Conservation (phyloP, 2,888 invertebrate species). For the Lycocerus yunnanus region DNA sequence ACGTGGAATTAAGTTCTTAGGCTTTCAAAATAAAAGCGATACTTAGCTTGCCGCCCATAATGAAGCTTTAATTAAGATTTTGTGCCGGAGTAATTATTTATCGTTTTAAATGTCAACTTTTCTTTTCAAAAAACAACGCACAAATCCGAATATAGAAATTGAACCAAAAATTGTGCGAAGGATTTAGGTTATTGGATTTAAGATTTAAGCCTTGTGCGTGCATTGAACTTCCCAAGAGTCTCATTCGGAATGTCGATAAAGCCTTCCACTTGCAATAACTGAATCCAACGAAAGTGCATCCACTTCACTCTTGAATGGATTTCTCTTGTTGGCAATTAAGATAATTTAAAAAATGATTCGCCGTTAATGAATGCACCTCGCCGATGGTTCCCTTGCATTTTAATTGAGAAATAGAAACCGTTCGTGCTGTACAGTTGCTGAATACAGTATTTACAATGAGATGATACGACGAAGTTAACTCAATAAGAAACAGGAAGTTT, state of each 20-base stretch:
- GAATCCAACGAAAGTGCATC: background rate
- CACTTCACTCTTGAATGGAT: background rate
- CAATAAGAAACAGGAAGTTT: constrained; percentile 23
- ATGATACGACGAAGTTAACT: constrained; percentile 18
- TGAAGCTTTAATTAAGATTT: background rate
- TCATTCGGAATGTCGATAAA: background rate
- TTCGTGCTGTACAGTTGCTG: background rate
- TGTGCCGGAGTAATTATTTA: background rate
- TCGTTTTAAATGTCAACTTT: background rate
- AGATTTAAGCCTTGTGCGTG: background rate
- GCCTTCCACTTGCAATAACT: background rate
- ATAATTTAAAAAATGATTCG: background rate
- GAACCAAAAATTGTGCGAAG: background rate
- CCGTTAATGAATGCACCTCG: background rate
- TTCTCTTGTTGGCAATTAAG: background rate
- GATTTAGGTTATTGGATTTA: background rate
- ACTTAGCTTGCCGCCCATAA: background rate
- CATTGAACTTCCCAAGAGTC: background rate
- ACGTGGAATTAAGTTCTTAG: background rate
- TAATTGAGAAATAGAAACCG: constrained; percentile 4
- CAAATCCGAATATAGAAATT: background rate
- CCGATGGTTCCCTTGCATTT: constrained; percentile 1
- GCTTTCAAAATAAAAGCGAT: background rate
- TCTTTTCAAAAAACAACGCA: background rate
- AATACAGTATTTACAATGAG: background rate